Base-by-base conservation (phyloP, 1,140 invertebrate species). In the Drosophila melanica region DNA sequence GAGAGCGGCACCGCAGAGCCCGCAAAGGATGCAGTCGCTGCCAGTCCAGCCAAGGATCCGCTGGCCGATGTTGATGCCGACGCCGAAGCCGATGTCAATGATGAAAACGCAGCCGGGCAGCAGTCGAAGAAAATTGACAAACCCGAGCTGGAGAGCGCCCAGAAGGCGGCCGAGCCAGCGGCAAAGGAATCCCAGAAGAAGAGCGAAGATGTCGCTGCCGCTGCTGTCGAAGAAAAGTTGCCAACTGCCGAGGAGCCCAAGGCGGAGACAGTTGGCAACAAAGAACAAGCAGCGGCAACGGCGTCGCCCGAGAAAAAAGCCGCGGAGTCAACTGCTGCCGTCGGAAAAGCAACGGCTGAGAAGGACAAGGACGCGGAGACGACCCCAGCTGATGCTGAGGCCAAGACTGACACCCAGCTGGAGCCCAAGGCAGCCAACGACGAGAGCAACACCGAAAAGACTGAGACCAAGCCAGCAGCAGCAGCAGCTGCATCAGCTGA, bases 361-460 rank as follows among this genome's bases (percentile, higher is more conserved):
- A 45, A 59, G 23, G 54, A 18, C 11, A 35, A 35, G n/a, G 12
- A 53, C 5, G 30, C 30, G n/a, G 54, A 37, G 18, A 53, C 35
- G n/a, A 8, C 41, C 12, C 18, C 68, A 35, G 44, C 55, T 14
- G 42, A 30, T 30, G 62, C 59, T 37, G 62, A 45, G 30, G 63
- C 51, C 45, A 67, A 63, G 57, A 67, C 66, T 66, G 53, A 80
- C 11, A 51, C 12, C 35, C 44, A 79, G 42, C 30, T 44, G 37
- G 69, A 85, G 60, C 27, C 65, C 10, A 74, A 79, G 23, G 58
- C 50, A 41, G 75, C 59, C 33, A n/a, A 30, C 14, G 63, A 65
- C 35, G 77, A 70, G 39, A 77, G 47, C 60, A 64, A 77, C 20
- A 58, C 48, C 20, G 74, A 85, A 57, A 85, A 85, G 81, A 85